Evolutionary conservation across 2,797 vertebrate genomes (phyloP).

Genomic region (Sarcoramphus papa): DNA sequence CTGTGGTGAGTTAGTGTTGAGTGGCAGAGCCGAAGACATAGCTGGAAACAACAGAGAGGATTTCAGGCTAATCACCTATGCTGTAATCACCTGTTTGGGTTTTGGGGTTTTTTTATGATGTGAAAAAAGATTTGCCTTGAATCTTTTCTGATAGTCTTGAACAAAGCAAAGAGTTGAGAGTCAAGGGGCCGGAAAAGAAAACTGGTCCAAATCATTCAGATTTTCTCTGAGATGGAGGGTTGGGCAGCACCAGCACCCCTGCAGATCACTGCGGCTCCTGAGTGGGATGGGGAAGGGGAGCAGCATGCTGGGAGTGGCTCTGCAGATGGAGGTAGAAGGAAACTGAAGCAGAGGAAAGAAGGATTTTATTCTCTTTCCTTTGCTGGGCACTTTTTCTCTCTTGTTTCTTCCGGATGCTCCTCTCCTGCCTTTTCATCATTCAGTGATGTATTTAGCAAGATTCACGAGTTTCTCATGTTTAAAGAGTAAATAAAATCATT

Average conservation of each 20-base stretch:
- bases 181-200: neutral
- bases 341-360: neutral
- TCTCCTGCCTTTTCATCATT: neutral
- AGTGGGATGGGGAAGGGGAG: neutral
- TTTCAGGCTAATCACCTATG: neutral
- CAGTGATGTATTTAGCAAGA: neutral
- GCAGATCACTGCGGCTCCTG: rapidly evolving
- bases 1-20: neutral
- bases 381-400: neutral
- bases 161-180: neutral
- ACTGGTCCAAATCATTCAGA: neutral
- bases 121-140: neutral
- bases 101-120: neutral
- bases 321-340: neutral
- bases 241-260: neutral
- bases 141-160: neutral
- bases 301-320: neutral
- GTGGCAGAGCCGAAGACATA: neutral
- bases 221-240: neutral
- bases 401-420: neutral
- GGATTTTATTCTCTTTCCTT: neutral
- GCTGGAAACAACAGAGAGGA: neutral
- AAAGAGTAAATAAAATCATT: neutral
- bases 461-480: neutral
- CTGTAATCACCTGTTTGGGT: neutral